Evolutionary conservation across 2,888 invertebrate genomes (phyloP), one percentile per base, ranked within the genome.

Genomic region (Philaethria dido): DNA sequence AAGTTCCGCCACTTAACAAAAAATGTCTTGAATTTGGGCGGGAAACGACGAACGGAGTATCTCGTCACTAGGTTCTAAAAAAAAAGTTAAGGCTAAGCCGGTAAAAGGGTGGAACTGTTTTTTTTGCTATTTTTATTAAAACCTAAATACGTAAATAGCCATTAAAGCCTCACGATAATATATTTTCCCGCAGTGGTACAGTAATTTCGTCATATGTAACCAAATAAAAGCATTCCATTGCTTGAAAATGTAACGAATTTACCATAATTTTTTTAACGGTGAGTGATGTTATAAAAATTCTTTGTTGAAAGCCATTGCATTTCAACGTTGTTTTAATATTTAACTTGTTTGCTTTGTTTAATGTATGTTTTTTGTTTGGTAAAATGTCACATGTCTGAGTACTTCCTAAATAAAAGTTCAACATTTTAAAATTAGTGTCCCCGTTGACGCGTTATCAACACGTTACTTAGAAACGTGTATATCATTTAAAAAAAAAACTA

Each of bases 171-270:
- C 18, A 36, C 54, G 13, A 14, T 13, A 36, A 55, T 20, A 36
- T 55, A 36, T 55, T 20, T 54, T 13, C 0, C 54, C 54, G 6
- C 33, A 14, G 18, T 20, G 36, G 36, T 18, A 20, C 20, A 13
- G 14, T 55, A 55, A 39, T 39, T 55, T 22, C n/a, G 22, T 39
- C 39, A 55, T 39, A 36, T 22, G 39, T 55, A 22, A 55, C 39
- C 55, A 39, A 22, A 39, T 20, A 55, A 55, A 55, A 55, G 55
- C 55, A 55, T 39, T 55, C 55, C 55, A 39, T 55, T 55, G 36
- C 39, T 55, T 22, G 6, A 39, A 55, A 55, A 55, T 55, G 55
- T 55, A 14, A 55, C n/a, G 18, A 55, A 39, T 55, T 55, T 22
- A 20, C 39, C 20, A 55, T 55, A 55, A n/a, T 39, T 55, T 20